Base-by-base conservation (phyloP, 2,797 vertebrate species). In the Lutjanus campechanus region DNA sequence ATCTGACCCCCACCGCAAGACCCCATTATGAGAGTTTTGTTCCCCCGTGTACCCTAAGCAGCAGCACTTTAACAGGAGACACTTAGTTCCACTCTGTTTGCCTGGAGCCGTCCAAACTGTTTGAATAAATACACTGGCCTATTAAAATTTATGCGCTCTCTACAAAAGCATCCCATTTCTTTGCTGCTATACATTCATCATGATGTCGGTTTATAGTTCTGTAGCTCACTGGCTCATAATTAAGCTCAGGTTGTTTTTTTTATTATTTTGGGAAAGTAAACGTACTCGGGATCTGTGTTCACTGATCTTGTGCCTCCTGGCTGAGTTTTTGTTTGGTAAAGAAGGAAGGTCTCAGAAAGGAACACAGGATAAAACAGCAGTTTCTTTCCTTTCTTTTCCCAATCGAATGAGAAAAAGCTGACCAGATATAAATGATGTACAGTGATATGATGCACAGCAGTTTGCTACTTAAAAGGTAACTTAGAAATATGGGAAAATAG, bases 131-230 rank as follows among this genome's bases (percentile, higher is more conserved):
- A 53, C 17, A 19, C 59, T 40, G 25, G 25, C 73, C 79, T 82
- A 81, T 88, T 88, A 84, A 92, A 91, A 90, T 89, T 61, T 67
- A 82, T 77, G 76, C 50, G 15, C n/a, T 47, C 54, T 70, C 64
- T 88, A 74, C 74, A 62, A 82, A 82, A 69, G 76, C 69, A 36
- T 84, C 59, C 29, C 50, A 76, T 84, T 87, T 82, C 74, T 62
- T 80, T n/a, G 49, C 72, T 70, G 51, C 80, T 82, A 56, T 83
- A 75, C 89, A 89, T 91, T 90, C 69, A 85, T 93, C 85, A 89
- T 86, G 82, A 86, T 88, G 86, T 36, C 29, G 29, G 29, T 61
- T 86, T 81, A 69, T 10, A 40, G 11, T 72, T 76, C 81, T 80
- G 77, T 71, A 62, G 76, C 59, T 81, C 68, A 63, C 5, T 47